phyloP scores from a whole-genome alignment of 64 coral and sea anemone genomes.

The Anthopleura sola region DNA sequence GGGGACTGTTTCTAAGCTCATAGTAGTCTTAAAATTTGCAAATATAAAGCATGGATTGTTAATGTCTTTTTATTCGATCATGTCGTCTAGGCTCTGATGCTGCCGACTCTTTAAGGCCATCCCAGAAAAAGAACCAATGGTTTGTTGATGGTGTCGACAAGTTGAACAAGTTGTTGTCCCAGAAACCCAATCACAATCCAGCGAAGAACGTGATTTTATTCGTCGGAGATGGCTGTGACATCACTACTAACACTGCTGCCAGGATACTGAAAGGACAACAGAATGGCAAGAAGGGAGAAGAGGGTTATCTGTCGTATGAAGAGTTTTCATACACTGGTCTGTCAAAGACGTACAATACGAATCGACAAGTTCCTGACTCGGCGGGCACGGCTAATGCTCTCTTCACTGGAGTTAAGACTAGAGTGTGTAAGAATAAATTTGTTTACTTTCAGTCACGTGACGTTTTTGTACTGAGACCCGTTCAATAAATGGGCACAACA shows the following conservation, averaged over 20 bases:
- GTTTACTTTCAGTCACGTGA: no score
- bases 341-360: constrained; percentile 33
- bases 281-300: constrained; percentile 20
- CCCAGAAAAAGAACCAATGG: constrained; percentile 34
- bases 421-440: constrained; percentile 2
- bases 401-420: constrained; percentile 34
- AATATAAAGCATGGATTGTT: no score
- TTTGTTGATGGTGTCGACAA: constrained; percentile 28
- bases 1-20: no score
- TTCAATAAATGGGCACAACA: no score
- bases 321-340: constrained; percentile 39
- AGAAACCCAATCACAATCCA: background rate
- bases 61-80: no score
- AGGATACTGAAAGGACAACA: constrained; percentile 38
- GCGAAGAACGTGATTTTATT: constrained; percentile 42
- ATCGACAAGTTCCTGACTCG: constrained; percentile 36
- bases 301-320: constrained; percentile 43
- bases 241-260: constrained; percentile 23
- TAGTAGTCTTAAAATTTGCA: no score
- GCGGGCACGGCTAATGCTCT: constrained; percentile 30
- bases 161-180: background rate
- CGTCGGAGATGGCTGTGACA: constrained; percentile 35
- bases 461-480: no score
- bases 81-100: background rate
- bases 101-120: background rate